Base-by-base conservation (phyloP, 2,888 invertebrate species). In the Urechis unicinctus region DNA sequence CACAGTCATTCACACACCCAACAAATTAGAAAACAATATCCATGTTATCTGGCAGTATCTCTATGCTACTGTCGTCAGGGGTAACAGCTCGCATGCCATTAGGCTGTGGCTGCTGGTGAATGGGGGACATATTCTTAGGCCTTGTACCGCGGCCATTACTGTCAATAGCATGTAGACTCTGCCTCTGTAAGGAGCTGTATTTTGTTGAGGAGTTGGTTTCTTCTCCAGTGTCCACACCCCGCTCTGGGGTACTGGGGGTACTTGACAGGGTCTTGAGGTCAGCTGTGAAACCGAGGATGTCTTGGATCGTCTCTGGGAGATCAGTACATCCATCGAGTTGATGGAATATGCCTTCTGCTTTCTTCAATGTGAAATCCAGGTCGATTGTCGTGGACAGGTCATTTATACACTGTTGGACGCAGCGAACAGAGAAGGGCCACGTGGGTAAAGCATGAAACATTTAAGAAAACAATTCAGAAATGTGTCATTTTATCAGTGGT, bases 341-440 rank as follows among this genome's bases (percentile, higher is more conserved):
- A 67, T 88, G 83, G 79, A 87, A 95, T 66, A 97, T 93, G 6
- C 89, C 90, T 79, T 97, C 96, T 0, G 96, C 95, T 58, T 86
- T 85, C 66, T 87, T 86, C 26, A 97, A 79, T 50, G 88, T 88
- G 63, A 85, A 83, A 58, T 88, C 86, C 6, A 97, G 82, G 71
- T 94, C 87, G 50, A 97, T 85, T 61, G 87, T 85, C 76, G 89
- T 85, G 13, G 91, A 89, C 61, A 97, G 81, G 75, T 97, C 96
- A 80, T 98, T 98, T 61, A 97, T 88, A 74, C 97, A 94, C 91
- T 93, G 69, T 6, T 64, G 60, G 36, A 55, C n/a, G n/a, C n/a
- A n/a, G n/a, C n/a, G n/a, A n/a, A n/a, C n/a, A n/a, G n/a, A n/a
- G n/a, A n/a, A n/a, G n/a, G n/a, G n/a, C n/a, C n/a, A n/a, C n/a